These are phyloP conservation scores for Australoheros scitulus DNA, from an alignment of 2,113 vertebrate species.

Conservation along the genomic window DNA sequence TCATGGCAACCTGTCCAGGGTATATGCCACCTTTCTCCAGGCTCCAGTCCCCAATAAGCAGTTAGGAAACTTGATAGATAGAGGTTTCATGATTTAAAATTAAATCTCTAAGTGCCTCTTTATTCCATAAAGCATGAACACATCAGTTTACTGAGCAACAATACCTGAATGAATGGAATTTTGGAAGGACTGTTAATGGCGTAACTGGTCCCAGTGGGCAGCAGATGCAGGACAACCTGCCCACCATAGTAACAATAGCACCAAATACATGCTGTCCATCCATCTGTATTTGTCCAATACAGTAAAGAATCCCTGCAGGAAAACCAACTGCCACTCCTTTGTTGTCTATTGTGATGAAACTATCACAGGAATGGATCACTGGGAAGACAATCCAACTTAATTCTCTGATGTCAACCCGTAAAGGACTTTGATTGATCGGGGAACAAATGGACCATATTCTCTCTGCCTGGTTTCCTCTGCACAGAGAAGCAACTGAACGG, in stretches of 20 bases:
- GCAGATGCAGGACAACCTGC: slow-evolving; percentile 67
- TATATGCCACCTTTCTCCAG: no score
- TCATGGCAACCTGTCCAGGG: not conserved
- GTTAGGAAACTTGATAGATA: not conserved
- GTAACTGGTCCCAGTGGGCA: slow-evolving; percentile 61
- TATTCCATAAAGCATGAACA: not conserved
- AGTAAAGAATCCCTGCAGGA: slow-evolving; percentile 70
- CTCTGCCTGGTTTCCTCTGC: slow-evolving; percentile 47
- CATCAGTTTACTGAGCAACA: slow-evolving; percentile 19
- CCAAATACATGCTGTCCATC: slow-evolving; percentile 52
- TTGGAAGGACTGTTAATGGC: slow-evolving; percentile 28
- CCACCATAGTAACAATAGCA: slow-evolving; percentile 57
- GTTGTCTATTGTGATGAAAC: slow-evolving; percentile 67
- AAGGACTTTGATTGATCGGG: slow-evolving; percentile 73
- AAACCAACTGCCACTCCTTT: slow-evolving; percentile 69
- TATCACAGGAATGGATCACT: slow-evolving; percentile 68
- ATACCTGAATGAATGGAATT: slow-evolving; percentile 20
- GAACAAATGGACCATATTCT: slow-evolving; percentile 60
- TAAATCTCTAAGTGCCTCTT: not conserved
- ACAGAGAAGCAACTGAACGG: slow-evolving; percentile 60
- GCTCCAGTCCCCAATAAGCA: no score
- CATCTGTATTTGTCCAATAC: slow-evolving; percentile 71
- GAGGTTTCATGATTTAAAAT: not conserved
- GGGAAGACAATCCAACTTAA: slow-evolving; percentile 59
- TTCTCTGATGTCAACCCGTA: slow-evolving; percentile 60